phyloP scores from a whole-genome alignment of 2,113 vertebrate species.

The Ramphastos sulfuratus region DNA sequence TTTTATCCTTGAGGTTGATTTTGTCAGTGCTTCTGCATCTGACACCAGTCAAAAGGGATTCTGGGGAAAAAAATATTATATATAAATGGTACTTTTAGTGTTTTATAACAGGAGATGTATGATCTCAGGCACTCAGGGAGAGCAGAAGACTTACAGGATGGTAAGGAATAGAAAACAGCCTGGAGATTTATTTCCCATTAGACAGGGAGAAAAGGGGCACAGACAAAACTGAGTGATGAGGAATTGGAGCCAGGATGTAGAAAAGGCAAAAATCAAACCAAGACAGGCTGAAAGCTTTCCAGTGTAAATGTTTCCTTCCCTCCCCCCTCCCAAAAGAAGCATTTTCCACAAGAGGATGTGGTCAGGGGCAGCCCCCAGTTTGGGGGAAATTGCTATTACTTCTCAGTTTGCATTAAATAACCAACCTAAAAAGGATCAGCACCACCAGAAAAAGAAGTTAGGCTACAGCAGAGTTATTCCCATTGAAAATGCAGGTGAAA shows the following conservation, averaged over 20 bases:
- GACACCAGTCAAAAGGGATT: background rate
- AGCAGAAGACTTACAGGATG: background rate
- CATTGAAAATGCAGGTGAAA: background rate
- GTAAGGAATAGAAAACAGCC: background rate
- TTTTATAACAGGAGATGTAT: background rate
- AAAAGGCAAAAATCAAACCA: background rate
- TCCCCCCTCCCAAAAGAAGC: background rate
- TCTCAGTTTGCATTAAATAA: background rate
- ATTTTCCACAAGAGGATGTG: background rate
- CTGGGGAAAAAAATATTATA: background rate
- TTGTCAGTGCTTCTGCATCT: background rate
- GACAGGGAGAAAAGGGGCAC: background rate
- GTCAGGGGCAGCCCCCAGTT: background rate
- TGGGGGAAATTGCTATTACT: background rate
- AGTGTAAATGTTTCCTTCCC: background rate
- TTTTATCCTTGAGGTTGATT: background rate
- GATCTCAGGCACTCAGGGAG: background rate
- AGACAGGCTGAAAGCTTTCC: background rate
- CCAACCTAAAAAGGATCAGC: background rate
- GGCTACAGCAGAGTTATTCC: background rate
- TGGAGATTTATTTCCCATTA: constrained; percentile 16
- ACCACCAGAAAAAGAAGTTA: background rate
- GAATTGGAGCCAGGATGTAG: background rate
- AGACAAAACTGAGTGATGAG: background rate
- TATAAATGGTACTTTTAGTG: background rate